phyloP scores from a whole-genome alignment of 2,888 invertebrate species.

The Teleogryllus oceanicus region DNA sequence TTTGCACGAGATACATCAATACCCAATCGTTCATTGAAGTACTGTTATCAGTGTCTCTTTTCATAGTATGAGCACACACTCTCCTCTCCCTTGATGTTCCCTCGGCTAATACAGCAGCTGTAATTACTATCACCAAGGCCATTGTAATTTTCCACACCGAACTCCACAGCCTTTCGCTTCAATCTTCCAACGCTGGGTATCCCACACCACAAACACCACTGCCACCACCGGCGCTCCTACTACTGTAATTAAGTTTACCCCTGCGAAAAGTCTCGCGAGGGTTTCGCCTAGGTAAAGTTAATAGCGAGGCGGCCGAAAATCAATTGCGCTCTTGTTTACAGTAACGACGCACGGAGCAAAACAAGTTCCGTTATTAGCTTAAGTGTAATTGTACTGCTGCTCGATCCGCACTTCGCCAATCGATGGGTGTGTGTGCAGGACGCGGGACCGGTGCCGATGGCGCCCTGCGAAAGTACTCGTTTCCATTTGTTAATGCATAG shows the following conservation, averaged over 20 bases:
- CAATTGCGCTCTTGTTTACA: constrained; percentile 1
- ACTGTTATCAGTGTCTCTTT: no score
- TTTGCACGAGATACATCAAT: no score
- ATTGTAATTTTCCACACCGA: no score
- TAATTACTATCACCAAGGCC: no score
- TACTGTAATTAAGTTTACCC: neutral
- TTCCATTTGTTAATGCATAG: constrained; percentile 10
- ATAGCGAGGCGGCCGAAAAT: neutral
- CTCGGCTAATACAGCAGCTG: no score
- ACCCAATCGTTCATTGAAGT: no score
- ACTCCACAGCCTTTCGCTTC: no score
- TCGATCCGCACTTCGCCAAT: neutral
- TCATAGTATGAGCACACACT: no score
- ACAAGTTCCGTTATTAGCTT: neutral
- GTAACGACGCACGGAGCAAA: neutral
- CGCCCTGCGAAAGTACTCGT: neutral
- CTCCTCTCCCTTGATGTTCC: no score
- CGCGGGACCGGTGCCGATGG: neutral
- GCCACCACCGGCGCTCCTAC: no score
- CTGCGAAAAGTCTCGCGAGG: neutral
- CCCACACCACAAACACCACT: no score
- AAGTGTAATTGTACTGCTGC: neutral
- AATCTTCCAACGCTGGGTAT: no score
- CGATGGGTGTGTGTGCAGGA: neutral
- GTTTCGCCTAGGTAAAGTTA: constrained; percentile 2